Evolutionary conservation across 2,888 invertebrate genomes (phyloP).

Genomic region (Cataglyphis rosenhaueri): DNA sequence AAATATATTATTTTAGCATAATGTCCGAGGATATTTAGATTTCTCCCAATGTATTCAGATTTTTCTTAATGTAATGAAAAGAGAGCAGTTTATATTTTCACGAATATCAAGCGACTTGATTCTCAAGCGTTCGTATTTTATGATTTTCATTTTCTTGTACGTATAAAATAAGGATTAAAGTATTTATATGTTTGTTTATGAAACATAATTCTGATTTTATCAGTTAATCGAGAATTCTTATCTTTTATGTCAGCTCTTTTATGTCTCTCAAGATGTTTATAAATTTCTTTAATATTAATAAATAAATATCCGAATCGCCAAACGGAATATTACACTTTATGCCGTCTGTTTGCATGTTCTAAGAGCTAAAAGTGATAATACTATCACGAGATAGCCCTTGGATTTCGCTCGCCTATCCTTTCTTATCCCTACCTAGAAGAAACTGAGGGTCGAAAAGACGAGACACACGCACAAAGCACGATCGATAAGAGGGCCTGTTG

Average conservation of each 20-base stretch:
- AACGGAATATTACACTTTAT: neutral
- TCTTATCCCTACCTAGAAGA: neutral
- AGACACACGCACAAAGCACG: slow-evolving; percentile 74
- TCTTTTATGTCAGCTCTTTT: neutral
- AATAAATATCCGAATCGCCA: neutral
- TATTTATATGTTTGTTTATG: neutral
- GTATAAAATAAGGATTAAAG: neutral
- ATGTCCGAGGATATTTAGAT: neutral
- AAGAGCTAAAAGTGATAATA: neutral
- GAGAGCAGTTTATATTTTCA: neutral
- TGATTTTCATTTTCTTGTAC: neutral
- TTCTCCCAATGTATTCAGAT: neutral
- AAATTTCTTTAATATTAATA: neutral
- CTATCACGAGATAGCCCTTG: neutral
- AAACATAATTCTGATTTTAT: neutral
- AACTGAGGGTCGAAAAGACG: slow-evolving; percentile 45
- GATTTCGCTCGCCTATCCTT: slow-evolving; percentile 15
- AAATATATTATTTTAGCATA: neutral
- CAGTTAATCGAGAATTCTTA: neutral
- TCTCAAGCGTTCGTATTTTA: neutral
- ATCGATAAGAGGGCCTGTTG: slow-evolving; percentile 82
- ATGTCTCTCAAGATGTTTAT: neutral
- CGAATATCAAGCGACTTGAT: neutral
- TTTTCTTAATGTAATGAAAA: neutral
- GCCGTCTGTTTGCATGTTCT: neutral